These are phyloP conservation scores for Catagonus wagneri DNA, from an alignment of 2,113 vertebrate species.

Conservation along the genomic window DNA sequence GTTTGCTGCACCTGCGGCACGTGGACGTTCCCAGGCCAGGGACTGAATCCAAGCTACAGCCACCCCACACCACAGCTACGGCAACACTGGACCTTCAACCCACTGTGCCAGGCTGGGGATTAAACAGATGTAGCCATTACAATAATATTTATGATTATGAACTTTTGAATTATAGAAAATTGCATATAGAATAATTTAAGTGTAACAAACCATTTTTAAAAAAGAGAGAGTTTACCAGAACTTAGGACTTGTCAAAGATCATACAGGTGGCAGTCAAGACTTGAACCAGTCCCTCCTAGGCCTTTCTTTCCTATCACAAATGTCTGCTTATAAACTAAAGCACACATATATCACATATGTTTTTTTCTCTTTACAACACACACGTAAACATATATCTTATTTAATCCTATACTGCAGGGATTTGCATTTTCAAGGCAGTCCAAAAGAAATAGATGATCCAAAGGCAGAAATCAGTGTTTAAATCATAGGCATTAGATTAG, in stretches of 20 bases:
- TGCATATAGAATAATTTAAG: too few species aligned
- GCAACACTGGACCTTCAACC: too few species aligned
- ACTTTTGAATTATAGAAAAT: too few species aligned
- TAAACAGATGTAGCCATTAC: too few species aligned
- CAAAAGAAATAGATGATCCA: slow-evolving; percentile 10
- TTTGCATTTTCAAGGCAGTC: slow-evolving; percentile 58
- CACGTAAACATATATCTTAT: not conserved
- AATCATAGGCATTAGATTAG: slow-evolving; percentile 22
- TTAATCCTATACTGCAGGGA: not conserved
- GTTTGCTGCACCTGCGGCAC: too few species aligned
- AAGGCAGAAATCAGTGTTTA: slow-evolving; percentile 46
- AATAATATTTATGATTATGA: too few species aligned
- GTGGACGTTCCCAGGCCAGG: too few species aligned
- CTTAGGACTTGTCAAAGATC: not conserved
- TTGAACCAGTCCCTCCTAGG: not conserved
- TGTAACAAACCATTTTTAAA: too few species aligned
- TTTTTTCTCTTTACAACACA: not conserved
- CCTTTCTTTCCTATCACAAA: not conserved
- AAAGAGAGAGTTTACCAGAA: not conserved
- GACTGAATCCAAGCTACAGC: too few species aligned
- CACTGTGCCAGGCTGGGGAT: too few species aligned
- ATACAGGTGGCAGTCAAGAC: not conserved
- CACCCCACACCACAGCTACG: too few species aligned
- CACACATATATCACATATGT: not conserved
- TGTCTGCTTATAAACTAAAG: not conserved